A percentile compares a stretch with the other conserved stretches of the same genome.
phyloP scores from a whole-genome alignment of 1,140 invertebrate genomes.

The Aricia agestis region DNA sequence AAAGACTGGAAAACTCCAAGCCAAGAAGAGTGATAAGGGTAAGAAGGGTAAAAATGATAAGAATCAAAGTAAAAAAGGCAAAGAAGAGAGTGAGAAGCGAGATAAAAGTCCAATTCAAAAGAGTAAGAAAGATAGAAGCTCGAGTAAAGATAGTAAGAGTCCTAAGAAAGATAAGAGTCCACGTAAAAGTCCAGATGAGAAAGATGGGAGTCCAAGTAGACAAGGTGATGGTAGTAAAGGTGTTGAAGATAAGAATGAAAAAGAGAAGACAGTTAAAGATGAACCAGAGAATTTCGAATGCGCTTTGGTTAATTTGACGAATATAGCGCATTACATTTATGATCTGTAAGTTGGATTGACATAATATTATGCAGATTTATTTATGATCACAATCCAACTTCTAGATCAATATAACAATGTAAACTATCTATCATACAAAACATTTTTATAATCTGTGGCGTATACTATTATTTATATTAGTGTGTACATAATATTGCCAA shows the following conservation, averaged over 20 bases:
- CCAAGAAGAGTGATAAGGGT: background rate
- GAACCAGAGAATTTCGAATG: conserved; percentile 41
- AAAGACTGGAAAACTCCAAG: background rate
- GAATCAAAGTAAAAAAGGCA: background rate
- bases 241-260: background rate
- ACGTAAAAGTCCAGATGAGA: no score
- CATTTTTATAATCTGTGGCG: no score
- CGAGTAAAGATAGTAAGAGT: background rate
- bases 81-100: background rate
- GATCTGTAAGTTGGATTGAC: conserved; percentile 65
- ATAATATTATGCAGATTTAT: no score
- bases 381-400: no score
- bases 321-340: conserved; percentile 64
- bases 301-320: conserved; percentile 46
- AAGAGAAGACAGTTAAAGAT: no score
- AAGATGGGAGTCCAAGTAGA: no score
- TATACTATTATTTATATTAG: no score
- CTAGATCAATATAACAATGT: no score
- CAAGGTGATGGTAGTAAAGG: no score
- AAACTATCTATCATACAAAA: no score
- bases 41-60: background rate
- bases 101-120: background rate
- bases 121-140: background rate
- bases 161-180: background rate
- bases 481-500: no score